Base-by-base conservation (phyloP, 2,888 invertebrate genomes). In the Macrosoma leucophasiata region DNA sequence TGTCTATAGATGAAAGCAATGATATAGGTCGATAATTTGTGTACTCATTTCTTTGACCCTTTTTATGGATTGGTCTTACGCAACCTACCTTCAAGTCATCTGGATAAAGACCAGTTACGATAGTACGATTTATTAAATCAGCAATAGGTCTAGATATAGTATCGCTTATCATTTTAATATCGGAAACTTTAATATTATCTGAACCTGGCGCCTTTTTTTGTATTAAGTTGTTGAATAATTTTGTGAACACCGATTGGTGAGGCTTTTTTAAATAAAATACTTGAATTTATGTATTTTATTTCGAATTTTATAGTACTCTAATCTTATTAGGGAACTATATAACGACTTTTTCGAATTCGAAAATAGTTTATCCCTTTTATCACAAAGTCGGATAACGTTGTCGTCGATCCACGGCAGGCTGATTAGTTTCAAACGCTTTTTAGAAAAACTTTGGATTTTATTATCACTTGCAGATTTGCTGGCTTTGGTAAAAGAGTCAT, bases 21-120 rank as follows among this genome's bases (percentile, higher is more conserved):
- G 50, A 45, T 8, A 48, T 47, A 3, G 46, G 46, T 2, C 43
- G 36, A 33, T 52, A 48, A 24, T 48, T 43, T n/a, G n/a, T n/a
- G n/a, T n/a, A n/a, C n/a, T n/a, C n/a, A n/a, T n/a, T n/a, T n/a
- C n/a, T n/a, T n/a, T 2, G 11, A 19, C 11, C 23, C 33, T 43
- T 46, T 32, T 45, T 52, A 29, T 29, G 31, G 7, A 45, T 20
- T 2, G 48, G 48, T 15, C 49, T 36, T 1, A 49, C 29, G 19
- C 45, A 41, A 1, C 46, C 39, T 13, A 22, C 11, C 36, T 52
- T 52, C 13, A 48, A 20, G 1, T 39, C 31, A 29, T 47, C 39
- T 1, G 51, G 48, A 20, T 50, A 44, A 22, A 24, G 15, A 4
- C 39, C 45, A 19, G 31, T 12, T 34, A 38, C 39, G 6, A 46